Evolutionary conservation across 2,113 vertebrate genomes (phyloP).

Genomic region (Spilogale gracilis): DNA sequence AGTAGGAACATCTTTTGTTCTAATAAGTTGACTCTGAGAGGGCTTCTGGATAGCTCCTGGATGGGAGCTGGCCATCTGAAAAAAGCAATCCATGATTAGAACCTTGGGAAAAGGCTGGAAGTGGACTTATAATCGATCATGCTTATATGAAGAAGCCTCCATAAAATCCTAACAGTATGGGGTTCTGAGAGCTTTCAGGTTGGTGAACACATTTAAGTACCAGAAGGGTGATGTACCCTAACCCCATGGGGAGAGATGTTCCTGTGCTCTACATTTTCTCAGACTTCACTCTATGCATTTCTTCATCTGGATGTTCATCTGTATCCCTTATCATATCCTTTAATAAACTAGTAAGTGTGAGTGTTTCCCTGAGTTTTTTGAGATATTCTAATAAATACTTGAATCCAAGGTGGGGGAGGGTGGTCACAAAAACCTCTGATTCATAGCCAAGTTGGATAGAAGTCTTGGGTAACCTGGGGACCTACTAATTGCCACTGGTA

Average conservation of each 20-base stretch:
- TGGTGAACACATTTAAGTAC: not conserved
- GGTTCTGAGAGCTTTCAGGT: not conserved
- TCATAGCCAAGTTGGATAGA: not conserved
- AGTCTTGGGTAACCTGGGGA: not conserved
- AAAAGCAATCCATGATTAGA: not conserved
- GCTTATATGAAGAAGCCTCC: not conserved
- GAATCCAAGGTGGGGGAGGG: not conserved
- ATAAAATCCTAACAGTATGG: not conserved
- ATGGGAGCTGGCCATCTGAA: not conserved
- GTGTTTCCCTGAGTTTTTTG: not conserved
- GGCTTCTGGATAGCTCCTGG: not conserved
- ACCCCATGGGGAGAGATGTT: not conserved
- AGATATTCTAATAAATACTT: not conserved
- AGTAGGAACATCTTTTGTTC: not conserved
- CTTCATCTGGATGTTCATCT: not conserved
- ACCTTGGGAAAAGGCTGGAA: not conserved
- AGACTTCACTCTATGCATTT: not conserved
- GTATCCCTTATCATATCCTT: not conserved
- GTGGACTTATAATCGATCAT: not conserved
- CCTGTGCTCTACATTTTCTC: not conserved
- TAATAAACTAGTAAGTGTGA: not conserved
- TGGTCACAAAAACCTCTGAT: not conserved
- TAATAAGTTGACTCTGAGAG: not conserved
- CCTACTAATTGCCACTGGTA: not conserved
- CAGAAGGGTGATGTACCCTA: not conserved